Evolutionary conservation across 2,797 vertebrate genomes (phyloP).

Genomic region (Pelochelys cantorii): DNA sequence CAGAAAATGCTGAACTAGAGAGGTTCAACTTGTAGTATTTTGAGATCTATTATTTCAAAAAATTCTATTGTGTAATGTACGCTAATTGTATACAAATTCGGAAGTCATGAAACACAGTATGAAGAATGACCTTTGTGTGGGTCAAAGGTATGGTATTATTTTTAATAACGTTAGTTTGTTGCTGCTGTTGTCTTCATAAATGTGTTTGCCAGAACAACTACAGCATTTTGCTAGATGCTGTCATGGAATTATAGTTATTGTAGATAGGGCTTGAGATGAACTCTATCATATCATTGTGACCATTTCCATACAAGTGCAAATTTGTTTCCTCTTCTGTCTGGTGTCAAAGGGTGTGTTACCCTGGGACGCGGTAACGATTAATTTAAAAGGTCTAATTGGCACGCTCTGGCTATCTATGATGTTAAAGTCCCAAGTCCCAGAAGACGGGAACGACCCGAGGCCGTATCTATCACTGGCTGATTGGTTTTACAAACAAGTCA

Average conservation of each 20-base stretch:
- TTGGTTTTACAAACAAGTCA: no score
- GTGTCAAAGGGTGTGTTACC: conserved; percentile 18
- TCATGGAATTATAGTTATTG: not conserved
- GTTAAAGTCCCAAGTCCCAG: no score
- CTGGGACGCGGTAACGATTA: no score
- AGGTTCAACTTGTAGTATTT: not conserved
- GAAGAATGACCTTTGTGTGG: not conserved
- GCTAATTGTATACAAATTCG: not conserved
- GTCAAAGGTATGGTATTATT: not conserved
- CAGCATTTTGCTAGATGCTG: not conserved
- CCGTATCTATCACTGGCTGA: no score
- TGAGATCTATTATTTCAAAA: not conserved
- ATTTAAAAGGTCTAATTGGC: no score
- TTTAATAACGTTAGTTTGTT: not conserved
- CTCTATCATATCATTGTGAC: not conserved
- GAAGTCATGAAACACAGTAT: accelerated
- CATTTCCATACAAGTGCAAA: not conserved
- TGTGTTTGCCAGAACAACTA: not conserved
- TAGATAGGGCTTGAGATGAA: not conserved
- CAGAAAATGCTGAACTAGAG: no score
- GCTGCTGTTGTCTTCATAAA: no score
- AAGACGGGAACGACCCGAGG: no score
- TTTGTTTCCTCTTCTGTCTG: not conserved
- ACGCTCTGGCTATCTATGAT: no score
- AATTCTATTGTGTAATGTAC: not conserved